Conservation (phyloP, 2,113 vertebrate species). For the Grantiella picta region DNA sequence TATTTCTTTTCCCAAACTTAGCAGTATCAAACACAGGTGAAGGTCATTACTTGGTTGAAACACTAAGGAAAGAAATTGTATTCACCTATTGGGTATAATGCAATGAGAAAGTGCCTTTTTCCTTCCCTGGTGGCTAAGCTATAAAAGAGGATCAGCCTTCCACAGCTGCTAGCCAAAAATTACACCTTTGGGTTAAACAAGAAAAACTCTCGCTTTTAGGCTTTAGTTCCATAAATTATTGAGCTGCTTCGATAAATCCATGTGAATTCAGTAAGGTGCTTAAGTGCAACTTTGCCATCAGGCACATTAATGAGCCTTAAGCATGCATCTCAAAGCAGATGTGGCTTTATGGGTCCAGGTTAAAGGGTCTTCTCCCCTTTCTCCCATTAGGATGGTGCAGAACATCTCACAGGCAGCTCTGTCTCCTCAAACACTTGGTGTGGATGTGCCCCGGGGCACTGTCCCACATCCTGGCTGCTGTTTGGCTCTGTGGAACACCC, state of each 20-base stretch:
- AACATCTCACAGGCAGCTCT: background rate
- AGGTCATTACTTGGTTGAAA: slow-evolving; percentile 7
- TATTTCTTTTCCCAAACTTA: background rate
- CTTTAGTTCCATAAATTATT: background rate
- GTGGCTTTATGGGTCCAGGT: background rate
- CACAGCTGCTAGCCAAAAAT: background rate
- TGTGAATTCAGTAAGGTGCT: background rate
- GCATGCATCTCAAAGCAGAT: background rate
- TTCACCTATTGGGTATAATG: background rate
- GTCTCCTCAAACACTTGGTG: background rate
- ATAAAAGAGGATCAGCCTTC: background rate
- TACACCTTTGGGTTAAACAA: background rate
- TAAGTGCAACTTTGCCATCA: background rate
- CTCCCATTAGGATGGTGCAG: background rate
- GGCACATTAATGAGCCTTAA: background rate
- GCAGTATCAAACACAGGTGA: background rate
- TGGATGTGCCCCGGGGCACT: background rate
- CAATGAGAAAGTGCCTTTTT: background rate
- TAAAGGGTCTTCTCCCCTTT: background rate
- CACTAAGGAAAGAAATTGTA: background rate
- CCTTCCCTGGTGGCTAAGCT: background rate
- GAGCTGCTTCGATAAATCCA: background rate
- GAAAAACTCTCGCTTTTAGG: background rate
- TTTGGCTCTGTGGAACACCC: background rate
- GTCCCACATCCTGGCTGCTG: background rate